Conservation (phyloP, 1,140 invertebrate species). For the Yoshiicerus persimilis region DNA sequence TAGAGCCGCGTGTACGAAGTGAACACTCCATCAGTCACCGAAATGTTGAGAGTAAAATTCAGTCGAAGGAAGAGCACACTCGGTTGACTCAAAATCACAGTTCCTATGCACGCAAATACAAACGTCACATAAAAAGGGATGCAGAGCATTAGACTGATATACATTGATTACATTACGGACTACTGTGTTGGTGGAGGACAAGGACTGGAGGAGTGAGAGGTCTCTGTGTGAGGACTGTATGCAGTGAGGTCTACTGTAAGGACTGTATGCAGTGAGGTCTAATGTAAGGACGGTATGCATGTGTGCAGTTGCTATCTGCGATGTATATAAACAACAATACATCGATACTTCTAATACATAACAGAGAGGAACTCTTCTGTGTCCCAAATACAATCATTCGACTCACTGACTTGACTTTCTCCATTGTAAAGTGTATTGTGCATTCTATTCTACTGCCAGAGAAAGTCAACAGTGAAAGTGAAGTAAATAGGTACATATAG, state of each 20-base stretch:
- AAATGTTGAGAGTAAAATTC: constrained; percentile 71
- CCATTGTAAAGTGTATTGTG: not conserved
- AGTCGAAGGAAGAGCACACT: constrained; percentile 60
- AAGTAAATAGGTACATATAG: not conserved
- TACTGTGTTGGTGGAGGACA: too few relatives aligned
- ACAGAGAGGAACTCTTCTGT: not conserved
- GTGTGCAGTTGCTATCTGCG: too few relatives aligned
- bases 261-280: too few relatives aligned
- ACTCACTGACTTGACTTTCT: not conserved
- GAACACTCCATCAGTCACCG: constrained; percentile 88
- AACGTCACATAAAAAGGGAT: constrained; percentile 20
- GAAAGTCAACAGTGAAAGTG: not conserved
- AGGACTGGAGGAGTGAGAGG: too few relatives aligned
- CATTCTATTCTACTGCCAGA: not conserved
- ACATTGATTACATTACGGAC: constrained; percentile 23
- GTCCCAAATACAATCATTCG: constrained; percentile 5
- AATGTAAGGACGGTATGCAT: too few relatives aligned
- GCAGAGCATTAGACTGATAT: constrained; percentile 12
- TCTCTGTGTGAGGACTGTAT: too few relatives aligned
- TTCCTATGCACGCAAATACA: constrained; percentile 53
- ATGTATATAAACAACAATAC: too few relatives aligned
- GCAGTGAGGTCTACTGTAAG: too few relatives aligned
- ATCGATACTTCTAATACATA: not conserved
- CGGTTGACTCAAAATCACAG: constrained; percentile 68
- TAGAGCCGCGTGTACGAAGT: constrained; percentile 74